Percentiles rank a stretch among this genome's conserved stretches.
Conservation (phyloP, 1,140 invertebrate species). For the Macrotrachela quadricornifera region DNA sequence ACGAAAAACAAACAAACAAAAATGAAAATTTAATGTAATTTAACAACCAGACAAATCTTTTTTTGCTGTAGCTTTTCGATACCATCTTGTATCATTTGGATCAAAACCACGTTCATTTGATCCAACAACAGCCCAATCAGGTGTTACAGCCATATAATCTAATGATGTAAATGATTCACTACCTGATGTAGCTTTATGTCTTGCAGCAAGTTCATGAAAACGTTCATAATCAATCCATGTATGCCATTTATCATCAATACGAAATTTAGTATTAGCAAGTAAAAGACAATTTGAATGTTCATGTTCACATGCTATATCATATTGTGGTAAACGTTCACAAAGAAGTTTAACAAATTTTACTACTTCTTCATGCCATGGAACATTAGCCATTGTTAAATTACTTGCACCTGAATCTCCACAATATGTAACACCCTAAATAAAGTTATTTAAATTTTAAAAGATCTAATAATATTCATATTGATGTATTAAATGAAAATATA, state of each 20-base stretch:
- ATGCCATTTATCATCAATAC: constrained; percentile 36
- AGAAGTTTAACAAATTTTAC: constrained; percentile 32
- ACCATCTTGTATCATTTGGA: constrained; percentile 37
- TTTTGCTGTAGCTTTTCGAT: constrained; percentile 22
- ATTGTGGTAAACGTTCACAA: constrained; percentile 20
- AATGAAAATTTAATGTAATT: too few species aligned
- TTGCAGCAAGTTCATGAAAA: constrained; percentile 34
- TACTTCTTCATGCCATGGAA: constrained; percentile 45
- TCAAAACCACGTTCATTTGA: constrained; percentile 39
- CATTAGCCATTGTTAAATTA: constrained; percentile 42
- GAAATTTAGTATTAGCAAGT: constrained; percentile 38
- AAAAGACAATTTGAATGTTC: constrained; percentile 45
- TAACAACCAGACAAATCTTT: too few species aligned
- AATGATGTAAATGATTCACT: constrained; percentile 29
- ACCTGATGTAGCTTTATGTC: constrained; percentile 26
- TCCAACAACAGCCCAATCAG: constrained; percentile 39
- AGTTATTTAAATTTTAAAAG: too few species aligned
- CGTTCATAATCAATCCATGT: constrained; percentile 44
- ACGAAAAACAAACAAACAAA: too few species aligned
- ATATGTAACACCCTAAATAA: constrained; percentile 34
- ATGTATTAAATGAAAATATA: too few species aligned
- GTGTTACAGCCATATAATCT: constrained; percentile 39
- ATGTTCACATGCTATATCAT: constrained; percentile 42
- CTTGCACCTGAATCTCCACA: constrained; percentile 40
- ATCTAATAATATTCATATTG: too few species aligned